phyloP scores from a whole-genome alignment of 2,113 vertebrate species.

The Stercorarius parasiticus region DNA sequence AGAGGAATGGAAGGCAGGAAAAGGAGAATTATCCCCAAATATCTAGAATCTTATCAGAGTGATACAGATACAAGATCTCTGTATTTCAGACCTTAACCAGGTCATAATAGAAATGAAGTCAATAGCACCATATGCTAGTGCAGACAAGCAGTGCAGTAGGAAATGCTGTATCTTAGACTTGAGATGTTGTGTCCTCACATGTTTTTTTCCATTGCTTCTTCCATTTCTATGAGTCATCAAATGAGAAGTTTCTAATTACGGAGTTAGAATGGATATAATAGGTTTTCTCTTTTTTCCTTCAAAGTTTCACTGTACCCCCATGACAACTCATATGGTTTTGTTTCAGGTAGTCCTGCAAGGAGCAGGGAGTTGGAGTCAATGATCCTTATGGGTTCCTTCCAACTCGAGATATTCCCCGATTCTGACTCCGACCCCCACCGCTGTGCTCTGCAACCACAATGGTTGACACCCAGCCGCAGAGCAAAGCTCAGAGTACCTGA shows the following conservation, averaged over 20 bases:
- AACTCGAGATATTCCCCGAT: not conserved
- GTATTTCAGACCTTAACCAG: not conserved
- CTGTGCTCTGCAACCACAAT: fast-evolving
- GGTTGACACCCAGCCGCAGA: not conserved
- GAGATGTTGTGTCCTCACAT: not conserved
- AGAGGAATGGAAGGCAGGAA: not conserved
- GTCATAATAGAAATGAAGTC: not conserved
- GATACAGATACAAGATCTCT: not conserved
- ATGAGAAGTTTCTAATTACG: not conserved
- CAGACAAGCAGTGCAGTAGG: not conserved
- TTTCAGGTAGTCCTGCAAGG: not conserved
- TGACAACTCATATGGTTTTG: not conserved
- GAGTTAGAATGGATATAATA: not conserved
- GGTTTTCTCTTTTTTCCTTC: not conserved
- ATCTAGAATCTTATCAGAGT: not conserved
- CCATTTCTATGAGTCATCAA: not conserved
- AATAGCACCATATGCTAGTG: not conserved
- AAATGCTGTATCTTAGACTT: not conserved
- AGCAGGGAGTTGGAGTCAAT: not conserved
- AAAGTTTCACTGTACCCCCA: not conserved
- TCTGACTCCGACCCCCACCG: fast-evolving
- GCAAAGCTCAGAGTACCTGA: not conserved
- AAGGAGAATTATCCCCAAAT: not conserved
- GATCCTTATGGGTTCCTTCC: not conserved
- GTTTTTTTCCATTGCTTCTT: not conserved